Base-by-base conservation (phyloP, 2,113 vertebrate genomes). In the Phoxinus phoxinus region DNA sequence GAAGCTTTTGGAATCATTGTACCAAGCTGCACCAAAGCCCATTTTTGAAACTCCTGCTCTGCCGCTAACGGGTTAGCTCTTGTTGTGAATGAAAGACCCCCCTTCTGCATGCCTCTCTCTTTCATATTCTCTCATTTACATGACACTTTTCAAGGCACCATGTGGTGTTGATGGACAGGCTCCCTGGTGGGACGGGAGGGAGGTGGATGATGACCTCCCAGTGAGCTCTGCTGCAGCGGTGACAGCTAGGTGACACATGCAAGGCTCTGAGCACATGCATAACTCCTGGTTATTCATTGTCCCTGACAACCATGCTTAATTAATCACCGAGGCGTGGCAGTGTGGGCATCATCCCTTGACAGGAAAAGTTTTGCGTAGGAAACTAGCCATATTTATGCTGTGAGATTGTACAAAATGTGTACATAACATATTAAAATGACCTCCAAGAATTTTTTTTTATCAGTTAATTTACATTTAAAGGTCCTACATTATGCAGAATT, bases 181-280 rank as follows among this genome's bases (percentile, higher is more conserved):
- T 87, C 48, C 89, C 74, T 44, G 71, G 32, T 78, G 79, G 65
- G 89, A 79, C 2, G 71, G 27, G 77, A 72, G 87, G 87, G 72
- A 77, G 79, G 73, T 80, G 80, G 84, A 83, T 83, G 85, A 86
- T 90, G 87, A 88, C 85, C 87, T 88, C 89, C 89, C 53, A 85
- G 87, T 6, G 85, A 80, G 89, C 53, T 19, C 82, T 63, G 58
- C 76, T 84, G 69, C 67, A 74, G 69, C 51, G 37, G 74, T 90
- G 88, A 89, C 87, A 90, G 83, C 83, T 76, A 88, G 83, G 79
- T 87, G 88, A 91, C 90, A 85, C 58, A 69, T 72, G 85, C 61
- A 90, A 73, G 84, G 83, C 88, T 87, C 79, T 71, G 56, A 77
- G 90, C 58, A 83, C 51, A 58, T 19, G 77, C 84, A 76, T 51